Percentiles rank a stretch among this genome's conserved stretches.
Conservation (phyloP, 2,797 vertebrate species). For the Denticeps clupeoides region DNA sequence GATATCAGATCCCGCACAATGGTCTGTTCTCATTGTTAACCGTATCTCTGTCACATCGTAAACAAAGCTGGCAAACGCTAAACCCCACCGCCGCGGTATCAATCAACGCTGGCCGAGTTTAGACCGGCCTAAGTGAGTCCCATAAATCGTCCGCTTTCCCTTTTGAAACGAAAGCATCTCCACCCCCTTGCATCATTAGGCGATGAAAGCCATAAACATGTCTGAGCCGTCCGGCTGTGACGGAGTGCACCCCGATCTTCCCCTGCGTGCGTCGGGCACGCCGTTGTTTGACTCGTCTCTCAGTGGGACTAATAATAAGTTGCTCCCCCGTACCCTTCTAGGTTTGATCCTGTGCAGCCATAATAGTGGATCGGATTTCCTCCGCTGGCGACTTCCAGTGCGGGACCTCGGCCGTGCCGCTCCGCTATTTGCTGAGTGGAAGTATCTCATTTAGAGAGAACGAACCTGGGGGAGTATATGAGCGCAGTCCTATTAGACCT, state of each 20-base stretch:
- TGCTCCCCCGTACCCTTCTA: conserved; percentile 4
- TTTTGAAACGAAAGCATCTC: too few relatives aligned
- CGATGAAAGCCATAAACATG: too few relatives aligned
- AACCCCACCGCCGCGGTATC: too few relatives aligned
- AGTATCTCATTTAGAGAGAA: conserved; percentile 11
- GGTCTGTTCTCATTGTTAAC: too few relatives aligned
- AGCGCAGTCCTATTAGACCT: background rate
- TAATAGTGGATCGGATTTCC: conserved; percentile 9
- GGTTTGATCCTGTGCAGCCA: conserved; percentile 9
- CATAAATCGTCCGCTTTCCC: too few relatives aligned
- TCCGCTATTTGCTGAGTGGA: conserved; percentile 12
- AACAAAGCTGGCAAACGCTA: too few relatives aligned
- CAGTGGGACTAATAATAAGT: conserved; percentile 11
- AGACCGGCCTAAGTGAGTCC: too few relatives aligned
- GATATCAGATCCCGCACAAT: too few relatives aligned
- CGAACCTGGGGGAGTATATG: conserved; percentile 4
- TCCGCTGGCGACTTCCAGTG: conserved; percentile 5
- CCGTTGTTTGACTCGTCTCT: conserved; percentile 1
- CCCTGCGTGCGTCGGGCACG: conserved; percentile 5
- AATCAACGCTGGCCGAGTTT: too few relatives aligned
- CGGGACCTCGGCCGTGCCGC: conserved; percentile 6
- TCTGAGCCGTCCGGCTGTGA: background rate
- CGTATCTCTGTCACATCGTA: too few relatives aligned
- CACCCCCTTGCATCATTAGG: too few relatives aligned
- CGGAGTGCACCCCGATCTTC: conserved; percentile 11